phyloP scores from a whole-genome alignment of 2,797 vertebrate genomes.

The Pangasius sanitwongsei region DNA sequence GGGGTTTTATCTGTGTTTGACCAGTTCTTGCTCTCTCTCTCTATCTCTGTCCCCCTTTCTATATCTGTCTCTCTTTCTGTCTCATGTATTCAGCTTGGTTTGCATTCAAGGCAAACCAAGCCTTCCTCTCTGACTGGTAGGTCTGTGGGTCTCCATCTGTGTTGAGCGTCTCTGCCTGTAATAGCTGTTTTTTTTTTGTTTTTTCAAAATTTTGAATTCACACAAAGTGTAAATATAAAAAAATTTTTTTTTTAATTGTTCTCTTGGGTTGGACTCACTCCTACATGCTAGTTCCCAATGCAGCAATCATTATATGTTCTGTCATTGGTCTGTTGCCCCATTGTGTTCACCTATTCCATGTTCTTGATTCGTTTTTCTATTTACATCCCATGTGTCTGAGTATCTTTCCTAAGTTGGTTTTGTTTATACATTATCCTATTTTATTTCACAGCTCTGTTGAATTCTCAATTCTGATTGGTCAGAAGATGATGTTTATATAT shows the following conservation, averaged over 20 bases:
- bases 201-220: too few relatives aligned
- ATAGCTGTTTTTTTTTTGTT: neutral
- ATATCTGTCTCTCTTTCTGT: neutral
- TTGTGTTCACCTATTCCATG: neutral
- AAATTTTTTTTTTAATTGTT: neutral
- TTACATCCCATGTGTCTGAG: neutral
- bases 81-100: neutral
- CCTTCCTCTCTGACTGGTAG: neutral
- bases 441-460: neutral
- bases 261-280: neutral
- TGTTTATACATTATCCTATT: neutral
- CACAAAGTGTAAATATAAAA: too few relatives aligned
- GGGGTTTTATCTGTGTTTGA: conserved; percentile 40
- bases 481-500: neutral
- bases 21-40: conserved; percentile 20
- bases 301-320: neutral
- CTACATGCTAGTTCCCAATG: neutral
- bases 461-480: neutral
- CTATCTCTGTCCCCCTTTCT: too few relatives aligned
- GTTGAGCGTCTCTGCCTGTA: neutral
- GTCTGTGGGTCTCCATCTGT: neutral
- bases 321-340: too few relatives aligned
- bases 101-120: neutral
- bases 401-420: neutral
- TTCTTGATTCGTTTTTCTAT: neutral